Percentiles rank a stretch among this genome's conserved stretches.
phyloP scores from a whole-genome alignment of 2,888 invertebrate species.

The Tachystola acroxantha region DNA sequence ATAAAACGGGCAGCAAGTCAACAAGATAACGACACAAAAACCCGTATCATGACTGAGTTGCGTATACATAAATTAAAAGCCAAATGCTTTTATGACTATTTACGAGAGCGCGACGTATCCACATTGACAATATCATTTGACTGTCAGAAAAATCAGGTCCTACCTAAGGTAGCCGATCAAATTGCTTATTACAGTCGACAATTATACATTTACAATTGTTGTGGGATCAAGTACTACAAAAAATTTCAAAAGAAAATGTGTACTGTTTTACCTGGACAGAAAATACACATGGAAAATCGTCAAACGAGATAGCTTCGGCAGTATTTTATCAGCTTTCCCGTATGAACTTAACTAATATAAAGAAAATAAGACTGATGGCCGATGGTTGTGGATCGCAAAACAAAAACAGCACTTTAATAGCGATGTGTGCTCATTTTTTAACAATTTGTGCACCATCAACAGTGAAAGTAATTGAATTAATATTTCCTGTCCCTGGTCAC shows the following conservation, averaged over 20 bases:
- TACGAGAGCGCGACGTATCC: constrained; percentile 5
- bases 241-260: constrained; percentile 10
- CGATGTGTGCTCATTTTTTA: constrained; percentile 8
- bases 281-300: constrained; percentile 4
- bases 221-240: constrained; percentile 4
- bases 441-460: constrained; percentile 2
- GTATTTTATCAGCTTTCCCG: constrained; percentile 2
- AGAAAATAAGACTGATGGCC: constrained; percentile 12
- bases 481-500: constrained; percentile 10
- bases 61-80: constrained; percentile 4
- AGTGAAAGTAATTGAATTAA: constrained; percentile 7
- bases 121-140: constrained; percentile 13
- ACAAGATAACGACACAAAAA: constrained; percentile 3
- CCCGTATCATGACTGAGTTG: background rate
- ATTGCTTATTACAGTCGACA: constrained; percentile 14
- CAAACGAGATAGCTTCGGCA: constrained; percentile 11
- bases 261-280: constrained; percentile 14
- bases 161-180: constrained; percentile 15
- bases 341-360: constrained; percentile 8
- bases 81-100: constrained; percentile 4
- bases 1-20: constrained; percentile 3
- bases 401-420: constrained; percentile 14
- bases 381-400: constrained; percentile 19
- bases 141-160: constrained; percentile 16
- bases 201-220: constrained; percentile 13